These are phyloP conservation scores for Phymastichus coffea DNA, from an alignment of 1,140 invertebrate genomes.

Conservation along the genomic window DNA sequence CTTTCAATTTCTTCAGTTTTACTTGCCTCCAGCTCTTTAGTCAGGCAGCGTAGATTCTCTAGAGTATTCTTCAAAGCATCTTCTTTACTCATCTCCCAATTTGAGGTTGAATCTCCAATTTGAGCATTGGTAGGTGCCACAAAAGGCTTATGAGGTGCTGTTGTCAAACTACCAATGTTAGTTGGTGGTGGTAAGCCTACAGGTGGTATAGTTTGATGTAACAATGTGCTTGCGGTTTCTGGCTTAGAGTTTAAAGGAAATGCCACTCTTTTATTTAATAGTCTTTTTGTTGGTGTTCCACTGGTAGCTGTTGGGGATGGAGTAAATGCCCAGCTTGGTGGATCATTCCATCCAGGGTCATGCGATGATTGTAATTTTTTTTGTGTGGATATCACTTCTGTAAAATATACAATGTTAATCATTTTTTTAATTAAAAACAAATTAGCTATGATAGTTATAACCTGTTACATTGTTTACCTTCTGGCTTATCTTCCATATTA, in stretches of 20 bases:
- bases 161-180: constrained; percentile 32
- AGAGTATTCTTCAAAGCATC: constrained; percentile 38
- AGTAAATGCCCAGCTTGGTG: constrained; percentile 51
- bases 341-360: constrained; percentile 59
- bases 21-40: constrained; percentile 31
- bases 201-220: constrained; percentile 15
- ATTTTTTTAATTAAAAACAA: background rate
- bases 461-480: too few relatives aligned
- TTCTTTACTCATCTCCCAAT: constrained; percentile 35
- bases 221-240: constrained; percentile 6
- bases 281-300: constrained; percentile 41
- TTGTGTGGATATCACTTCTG: constrained; percentile 41
- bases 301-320: constrained; percentile 21
- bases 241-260: constrained; percentile 47
- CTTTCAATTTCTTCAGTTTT: constrained; percentile 47
- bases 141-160: constrained; percentile 39
- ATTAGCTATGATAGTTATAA: too few relatives aligned
- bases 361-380: constrained; percentile 42
- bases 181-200: constrained; percentile 34
- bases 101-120: background rate
- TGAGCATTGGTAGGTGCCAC: constrained; percentile 20
- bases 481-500: too few relatives aligned
- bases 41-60: constrained; percentile 39
- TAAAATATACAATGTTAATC: background rate
- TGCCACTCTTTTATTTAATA: constrained; percentile 55